These are phyloP conservation scores for Galerucella pusilla DNA, from an alignment of 2,888 invertebrate genomes.

Conservation along the genomic window DNA sequence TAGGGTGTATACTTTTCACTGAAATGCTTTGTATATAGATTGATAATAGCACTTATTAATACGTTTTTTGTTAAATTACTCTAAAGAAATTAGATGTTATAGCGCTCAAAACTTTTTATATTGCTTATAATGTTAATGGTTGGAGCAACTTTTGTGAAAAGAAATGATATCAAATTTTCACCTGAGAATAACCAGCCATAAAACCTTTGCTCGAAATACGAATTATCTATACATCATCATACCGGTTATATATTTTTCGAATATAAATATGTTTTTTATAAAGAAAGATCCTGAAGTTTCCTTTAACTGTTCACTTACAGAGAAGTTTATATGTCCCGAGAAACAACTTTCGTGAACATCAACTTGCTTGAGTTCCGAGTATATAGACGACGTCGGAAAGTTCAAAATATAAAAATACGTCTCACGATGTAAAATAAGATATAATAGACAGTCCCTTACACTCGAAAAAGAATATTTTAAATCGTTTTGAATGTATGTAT, in stretches of 20 bases:
- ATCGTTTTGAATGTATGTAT: neutral
- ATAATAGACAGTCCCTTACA: neutral
- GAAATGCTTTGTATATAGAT: too few species aligned
- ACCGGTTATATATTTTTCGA: neutral
- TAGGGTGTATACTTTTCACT: too few species aligned
- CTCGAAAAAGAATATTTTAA: neutral
- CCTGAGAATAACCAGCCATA: too few species aligned
- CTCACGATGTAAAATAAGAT: neutral
- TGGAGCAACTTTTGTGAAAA: too few species aligned
- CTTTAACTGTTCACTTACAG: neutral
- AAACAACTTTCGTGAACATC: conserved; percentile 1
- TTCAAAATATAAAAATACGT: conserved; percentile 1
- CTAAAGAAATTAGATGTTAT: too few species aligned
- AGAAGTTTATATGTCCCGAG: conserved; percentile 6
- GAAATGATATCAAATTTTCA: too few species aligned
- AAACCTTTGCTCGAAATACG: neutral
- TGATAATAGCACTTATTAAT: too few species aligned
- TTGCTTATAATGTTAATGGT: too few species aligned
- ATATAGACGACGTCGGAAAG: neutral
- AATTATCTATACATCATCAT: neutral
- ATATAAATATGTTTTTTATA: neutral
- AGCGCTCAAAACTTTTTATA: too few species aligned
- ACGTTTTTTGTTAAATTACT: too few species aligned
- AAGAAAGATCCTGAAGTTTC: neutral
- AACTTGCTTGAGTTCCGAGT: conserved; percentile 1